These are phyloP conservation scores for Ibycter americanus DNA, from an alignment of 2,797 vertebrate species.

Conservation along the genomic window DNA sequence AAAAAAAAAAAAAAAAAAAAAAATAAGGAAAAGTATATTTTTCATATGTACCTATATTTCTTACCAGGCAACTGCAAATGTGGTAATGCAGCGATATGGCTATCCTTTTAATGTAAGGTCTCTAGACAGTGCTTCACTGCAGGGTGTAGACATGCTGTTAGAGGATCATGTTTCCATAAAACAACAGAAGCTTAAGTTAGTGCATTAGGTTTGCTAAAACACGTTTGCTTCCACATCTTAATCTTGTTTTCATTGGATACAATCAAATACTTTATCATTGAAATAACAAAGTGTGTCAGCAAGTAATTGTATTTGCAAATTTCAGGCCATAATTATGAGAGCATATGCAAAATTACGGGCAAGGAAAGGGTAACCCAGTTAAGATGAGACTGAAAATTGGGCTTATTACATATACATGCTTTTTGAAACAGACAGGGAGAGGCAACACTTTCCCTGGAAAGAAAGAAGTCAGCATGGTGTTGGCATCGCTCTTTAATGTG, in stretches of 20 bases:
- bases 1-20: neutral
- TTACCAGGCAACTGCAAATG: neutral
- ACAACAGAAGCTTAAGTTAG: conserved; percentile 30
- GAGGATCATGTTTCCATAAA: conserved; percentile 44
- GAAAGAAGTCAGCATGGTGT: neutral
- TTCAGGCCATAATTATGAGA: conserved; percentile 46
- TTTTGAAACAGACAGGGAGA: neutral
- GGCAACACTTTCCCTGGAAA: neutral
- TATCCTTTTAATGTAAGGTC: conserved; percentile 10
- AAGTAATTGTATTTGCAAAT: conserved; percentile 64
- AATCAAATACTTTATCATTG: conserved; percentile 59
- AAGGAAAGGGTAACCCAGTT: conserved; percentile 35
- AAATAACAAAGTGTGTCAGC: conserved; percentile 63
- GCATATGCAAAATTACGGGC: conserved; percentile 46
- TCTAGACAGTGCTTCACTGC: conserved; percentile 6
- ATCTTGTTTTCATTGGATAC: conserved; percentile 62
- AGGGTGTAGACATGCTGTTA: conserved; percentile 31
- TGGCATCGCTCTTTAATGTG: neutral
- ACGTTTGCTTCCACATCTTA: conserved; percentile 39
- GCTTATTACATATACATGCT: neutral
- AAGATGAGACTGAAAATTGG: conserved; percentile 8
- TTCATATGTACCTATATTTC: neutral
- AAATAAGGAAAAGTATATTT: neutral
- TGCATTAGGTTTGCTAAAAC: conserved; percentile 42
- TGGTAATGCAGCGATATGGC: neutral